Percentiles rank a stretch among this genome's conserved stretches.
Conservation (phyloP, 2,888 invertebrate genomes). For the Adineta ricciae region DNA sequence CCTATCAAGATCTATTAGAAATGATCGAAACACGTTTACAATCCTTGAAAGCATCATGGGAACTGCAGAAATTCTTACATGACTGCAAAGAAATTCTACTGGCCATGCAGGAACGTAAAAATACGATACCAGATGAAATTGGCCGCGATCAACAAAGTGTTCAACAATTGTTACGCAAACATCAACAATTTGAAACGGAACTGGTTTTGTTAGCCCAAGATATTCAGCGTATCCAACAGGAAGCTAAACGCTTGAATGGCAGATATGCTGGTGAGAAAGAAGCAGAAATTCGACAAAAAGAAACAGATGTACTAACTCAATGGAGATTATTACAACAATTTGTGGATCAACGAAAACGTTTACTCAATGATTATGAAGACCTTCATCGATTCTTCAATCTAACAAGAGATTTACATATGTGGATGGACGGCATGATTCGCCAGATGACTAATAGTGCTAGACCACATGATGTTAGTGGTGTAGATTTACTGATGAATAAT, state of each 20-base stretch:
- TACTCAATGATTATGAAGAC: constrained; percentile 88
- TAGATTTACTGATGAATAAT: constrained; percentile 96
- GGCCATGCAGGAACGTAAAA: constrained; percentile 67
- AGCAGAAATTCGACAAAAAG: constrained; percentile 84
- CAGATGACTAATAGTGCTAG: constrained; percentile 99
- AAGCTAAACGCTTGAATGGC: constrained; percentile 7
- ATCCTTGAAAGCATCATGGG: constrained; percentile 67
- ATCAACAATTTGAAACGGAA: constrained; percentile 72
- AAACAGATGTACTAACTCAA: constrained; percentile 83
- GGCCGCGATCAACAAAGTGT: constrained; percentile 94
- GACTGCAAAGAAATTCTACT: constrained; percentile 62
- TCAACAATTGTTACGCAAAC: constrained; percentile 84
- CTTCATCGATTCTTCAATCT: constrained; percentile 88
- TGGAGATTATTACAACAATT: constrained; percentile 75
- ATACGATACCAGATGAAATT: constrained; percentile 87
- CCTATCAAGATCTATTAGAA: constrained; percentile 95
- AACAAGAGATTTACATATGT: constrained; percentile 86
- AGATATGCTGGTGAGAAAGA: constrained; percentile 95
- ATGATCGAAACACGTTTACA: constrained; percentile 76
- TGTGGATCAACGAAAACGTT: constrained; percentile 54
- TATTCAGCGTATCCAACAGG: constrained; percentile 24
- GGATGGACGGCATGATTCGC: constrained; percentile 97
- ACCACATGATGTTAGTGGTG: constrained; percentile 90
- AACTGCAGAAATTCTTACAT: constrained; percentile 98
- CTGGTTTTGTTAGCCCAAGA: constrained; percentile 64